A percentile compares a stretch with the other conserved stretches of the same genome.
Conservation (phyloP, 2,113 vertebrate species). For the Thamnophis sirtalis region DNA sequence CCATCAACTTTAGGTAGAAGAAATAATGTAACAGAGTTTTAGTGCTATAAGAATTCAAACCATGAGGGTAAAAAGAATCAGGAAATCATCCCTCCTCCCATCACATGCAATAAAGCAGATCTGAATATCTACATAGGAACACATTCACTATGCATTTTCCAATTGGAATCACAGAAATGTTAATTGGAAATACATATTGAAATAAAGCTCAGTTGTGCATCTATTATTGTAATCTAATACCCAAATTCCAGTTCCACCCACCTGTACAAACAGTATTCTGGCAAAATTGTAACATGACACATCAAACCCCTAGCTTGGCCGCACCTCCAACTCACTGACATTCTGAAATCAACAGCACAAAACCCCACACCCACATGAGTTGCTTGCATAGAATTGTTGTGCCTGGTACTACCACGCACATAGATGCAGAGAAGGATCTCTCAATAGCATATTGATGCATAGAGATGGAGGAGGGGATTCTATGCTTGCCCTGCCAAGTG, state of each 20-base stretch:
- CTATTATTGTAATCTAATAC: neutral
- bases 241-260: neutral
- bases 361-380: conserved; percentile 55
- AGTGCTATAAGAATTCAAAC: neutral
- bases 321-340: conserved; percentile 27
- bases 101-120: neutral
- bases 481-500: neutral
- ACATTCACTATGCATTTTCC: neutral
- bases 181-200: neutral
- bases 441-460: conserved; percentile 64
- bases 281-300: neutral
- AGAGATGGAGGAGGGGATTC: conserved; percentile 14
- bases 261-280: neutral
- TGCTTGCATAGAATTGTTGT: conserved; percentile 61
- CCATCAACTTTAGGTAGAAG: neutral
- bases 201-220: neutral
- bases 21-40: neutral
- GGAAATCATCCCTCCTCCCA: neutral
- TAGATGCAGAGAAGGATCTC: conserved; percentile 42
- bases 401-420: conserved; percentile 66
- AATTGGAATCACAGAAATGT: neutral
- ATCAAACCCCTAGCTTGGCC: neutral
- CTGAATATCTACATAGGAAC: neutral
- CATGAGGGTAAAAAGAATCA: neutral
- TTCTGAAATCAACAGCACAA: conserved; percentile 38